These are phyloP conservation scores for Hypanus sabinus DNA, from an alignment of 2,113 vertebrate genomes.

Conservation along the genomic window DNA sequence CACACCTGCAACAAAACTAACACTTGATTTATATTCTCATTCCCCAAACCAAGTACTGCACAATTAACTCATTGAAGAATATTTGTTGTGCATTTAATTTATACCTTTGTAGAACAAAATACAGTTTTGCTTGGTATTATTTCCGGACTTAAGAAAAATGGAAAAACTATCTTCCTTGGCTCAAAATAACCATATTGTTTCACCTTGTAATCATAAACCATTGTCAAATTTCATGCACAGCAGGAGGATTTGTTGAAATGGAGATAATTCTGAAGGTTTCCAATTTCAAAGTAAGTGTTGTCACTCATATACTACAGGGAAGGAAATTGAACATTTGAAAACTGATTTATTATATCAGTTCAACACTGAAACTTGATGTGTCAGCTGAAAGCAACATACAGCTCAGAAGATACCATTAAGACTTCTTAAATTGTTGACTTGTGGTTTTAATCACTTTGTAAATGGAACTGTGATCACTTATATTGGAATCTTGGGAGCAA, in stretches of 20 bases:
- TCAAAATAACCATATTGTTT: background rate
- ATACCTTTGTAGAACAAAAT: background rate
- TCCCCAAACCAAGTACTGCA: background rate
- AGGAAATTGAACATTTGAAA: background rate
- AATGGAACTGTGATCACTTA: background rate
- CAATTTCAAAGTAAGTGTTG: background rate
- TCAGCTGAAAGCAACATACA: background rate
- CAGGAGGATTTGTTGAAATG: background rate
- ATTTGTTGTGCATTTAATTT: background rate
- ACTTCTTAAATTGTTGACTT: background rate
- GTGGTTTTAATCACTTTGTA: background rate
- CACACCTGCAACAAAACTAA: background rate
- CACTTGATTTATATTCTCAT: background rate
- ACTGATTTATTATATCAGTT: background rate
- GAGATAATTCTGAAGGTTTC: background rate
- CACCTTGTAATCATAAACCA: background rate
- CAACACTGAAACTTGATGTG: background rate
- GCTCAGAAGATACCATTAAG: background rate
- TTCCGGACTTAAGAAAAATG: background rate
- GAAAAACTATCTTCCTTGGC: background rate
- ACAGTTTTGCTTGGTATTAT: background rate
- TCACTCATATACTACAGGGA: background rate
- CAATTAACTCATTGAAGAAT: background rate
- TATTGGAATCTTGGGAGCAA: background rate
- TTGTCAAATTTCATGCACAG: background rate